A percentile compares a stretch with the other conserved stretches of the same genome.
These are phyloP conservation scores for Styela clava DNA, from an alignment of 23 tunicate species.

Conservation along the genomic window DNA sequence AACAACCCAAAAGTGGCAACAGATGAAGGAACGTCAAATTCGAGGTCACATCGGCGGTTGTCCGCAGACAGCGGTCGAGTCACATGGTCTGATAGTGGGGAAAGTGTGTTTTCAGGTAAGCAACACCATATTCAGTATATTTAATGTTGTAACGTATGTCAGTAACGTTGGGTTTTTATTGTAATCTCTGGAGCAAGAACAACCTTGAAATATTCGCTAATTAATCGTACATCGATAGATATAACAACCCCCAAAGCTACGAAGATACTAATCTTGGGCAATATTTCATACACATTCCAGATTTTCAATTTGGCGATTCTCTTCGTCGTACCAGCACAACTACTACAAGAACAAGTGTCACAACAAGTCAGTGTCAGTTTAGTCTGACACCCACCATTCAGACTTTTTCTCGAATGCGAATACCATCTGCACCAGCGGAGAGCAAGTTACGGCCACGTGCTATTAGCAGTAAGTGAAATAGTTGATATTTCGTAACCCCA, in stretches of 20 bases:
- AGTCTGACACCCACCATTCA: neutral
- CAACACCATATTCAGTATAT: too few species aligned
- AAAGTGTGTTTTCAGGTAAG: conserved; percentile 24
- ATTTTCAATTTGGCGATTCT: neutral
- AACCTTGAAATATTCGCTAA: too few species aligned
- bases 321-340: neutral
- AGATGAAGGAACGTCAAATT: neutral
- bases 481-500: too few species aligned
- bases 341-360: neutral
- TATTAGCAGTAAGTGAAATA: neutral
- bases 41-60: neutral
- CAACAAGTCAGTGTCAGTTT: neutral
- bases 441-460: neutral
- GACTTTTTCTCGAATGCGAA: neutral
- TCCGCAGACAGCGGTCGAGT: conserved; percentile 27
- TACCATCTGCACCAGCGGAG: neutral
- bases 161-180: too few species aligned
- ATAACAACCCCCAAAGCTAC: too few species aligned
- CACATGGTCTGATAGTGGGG: conserved; percentile 32
- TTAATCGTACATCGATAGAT: too few species aligned
- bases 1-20: neutral
- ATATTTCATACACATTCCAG: too few species aligned
- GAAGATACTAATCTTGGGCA: too few species aligned
- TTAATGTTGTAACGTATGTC: too few species aligned
- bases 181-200: too few species aligned